These are phyloP conservation scores for Drosophila paracracens DNA, from an alignment of 2,888 invertebrate species.

Conservation along the genomic window DNA sequence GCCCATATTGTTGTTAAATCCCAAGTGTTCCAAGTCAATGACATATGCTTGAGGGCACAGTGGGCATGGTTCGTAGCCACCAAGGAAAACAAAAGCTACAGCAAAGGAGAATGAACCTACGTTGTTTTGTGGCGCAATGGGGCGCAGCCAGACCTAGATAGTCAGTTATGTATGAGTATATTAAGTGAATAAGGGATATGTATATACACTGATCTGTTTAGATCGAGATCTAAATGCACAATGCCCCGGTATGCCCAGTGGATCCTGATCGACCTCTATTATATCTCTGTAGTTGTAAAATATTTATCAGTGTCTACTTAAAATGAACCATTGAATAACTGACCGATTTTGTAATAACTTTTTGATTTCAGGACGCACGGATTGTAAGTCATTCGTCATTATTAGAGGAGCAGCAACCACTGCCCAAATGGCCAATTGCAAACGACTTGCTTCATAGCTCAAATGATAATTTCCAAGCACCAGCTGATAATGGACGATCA, in stretches of 20 bases:
- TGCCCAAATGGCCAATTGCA: slow-evolving; percentile 91
- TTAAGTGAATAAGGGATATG: background rate
- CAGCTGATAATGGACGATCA: slow-evolving; percentile 67
- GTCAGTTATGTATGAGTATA: background rate
- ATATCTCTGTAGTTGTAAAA: slow-evolving; percentile 77
- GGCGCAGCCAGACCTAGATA: slow-evolving; percentile 84
- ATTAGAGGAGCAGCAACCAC: slow-evolving; percentile 90
- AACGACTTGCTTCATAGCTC: slow-evolving; percentile 88
- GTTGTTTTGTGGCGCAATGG: slow-evolving; percentile 81
- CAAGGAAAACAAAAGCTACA: slow-evolving; percentile 83
- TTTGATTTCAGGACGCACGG: slow-evolving; percentile 87
- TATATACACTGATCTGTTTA: slow-evolving; percentile 69
- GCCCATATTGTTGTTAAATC: slow-evolving; percentile 78
- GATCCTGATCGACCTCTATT: slow-evolving; percentile 89
- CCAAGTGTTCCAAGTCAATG: slow-evolving; percentile 78
- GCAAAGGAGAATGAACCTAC: slow-evolving; percentile 84
- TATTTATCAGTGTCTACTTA: background rate
- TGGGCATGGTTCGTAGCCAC: slow-evolving; percentile 40
- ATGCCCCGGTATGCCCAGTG: slow-evolving; percentile 87
- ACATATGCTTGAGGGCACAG: slow-evolving; percentile 82
- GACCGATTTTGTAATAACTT: slow-evolving; percentile 88
- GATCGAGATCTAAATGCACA: slow-evolving; percentile 83
- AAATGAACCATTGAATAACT: background rate
- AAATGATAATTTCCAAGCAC: slow-evolving; percentile 88
- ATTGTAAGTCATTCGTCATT: slow-evolving; percentile 89